phyloP scores from a whole-genome alignment of 2,888 invertebrate species.

The Dexiosoma caninum region DNA sequence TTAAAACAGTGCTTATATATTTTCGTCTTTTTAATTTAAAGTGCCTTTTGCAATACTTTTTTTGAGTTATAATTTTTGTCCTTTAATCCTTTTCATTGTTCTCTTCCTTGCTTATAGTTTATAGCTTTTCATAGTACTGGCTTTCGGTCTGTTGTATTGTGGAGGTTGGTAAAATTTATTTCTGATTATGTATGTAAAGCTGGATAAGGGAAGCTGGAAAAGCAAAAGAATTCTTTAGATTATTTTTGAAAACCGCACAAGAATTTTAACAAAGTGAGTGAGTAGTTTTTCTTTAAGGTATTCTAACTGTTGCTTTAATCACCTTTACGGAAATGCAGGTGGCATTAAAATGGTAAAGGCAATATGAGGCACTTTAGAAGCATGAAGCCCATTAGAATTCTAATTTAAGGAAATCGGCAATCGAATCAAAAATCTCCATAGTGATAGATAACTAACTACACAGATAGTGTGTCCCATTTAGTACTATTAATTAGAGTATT shows the following conservation, averaged over 20 bases:
- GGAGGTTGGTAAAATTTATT: conserved; percentile 8
- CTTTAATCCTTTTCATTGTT: background rate
- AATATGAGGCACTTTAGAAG: background rate
- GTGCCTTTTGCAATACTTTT: background rate
- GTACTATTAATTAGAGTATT: no score
- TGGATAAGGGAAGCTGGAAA: conserved; percentile 23
- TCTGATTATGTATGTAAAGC: conserved; percentile 53
- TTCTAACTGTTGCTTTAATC: background rate
- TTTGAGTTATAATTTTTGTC: background rate
- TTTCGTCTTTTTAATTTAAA: background rate
- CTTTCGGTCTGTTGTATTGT: background rate
- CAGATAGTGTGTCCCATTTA: no score
- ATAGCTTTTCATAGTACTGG: background rate
- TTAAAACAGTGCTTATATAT: background rate
- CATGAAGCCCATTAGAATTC: no score
- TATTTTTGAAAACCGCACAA: conserved; percentile 40
- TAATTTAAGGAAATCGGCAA: no score
- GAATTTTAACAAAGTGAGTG: conserved; percentile 57
- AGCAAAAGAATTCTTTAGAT: conserved; percentile 48
- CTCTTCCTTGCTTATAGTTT: background rate
- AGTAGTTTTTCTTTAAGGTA: conserved; percentile 53
- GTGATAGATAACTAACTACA: no score
- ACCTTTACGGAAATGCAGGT: background rate
- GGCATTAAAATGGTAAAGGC: background rate
- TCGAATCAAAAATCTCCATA: no score